A percentile compares a stretch with the other conserved stretches of the same genome.
These are phyloP conservation scores for Campoletis raptor DNA, from an alignment of 2,888 invertebrate species.

Conservation along the genomic window DNA sequence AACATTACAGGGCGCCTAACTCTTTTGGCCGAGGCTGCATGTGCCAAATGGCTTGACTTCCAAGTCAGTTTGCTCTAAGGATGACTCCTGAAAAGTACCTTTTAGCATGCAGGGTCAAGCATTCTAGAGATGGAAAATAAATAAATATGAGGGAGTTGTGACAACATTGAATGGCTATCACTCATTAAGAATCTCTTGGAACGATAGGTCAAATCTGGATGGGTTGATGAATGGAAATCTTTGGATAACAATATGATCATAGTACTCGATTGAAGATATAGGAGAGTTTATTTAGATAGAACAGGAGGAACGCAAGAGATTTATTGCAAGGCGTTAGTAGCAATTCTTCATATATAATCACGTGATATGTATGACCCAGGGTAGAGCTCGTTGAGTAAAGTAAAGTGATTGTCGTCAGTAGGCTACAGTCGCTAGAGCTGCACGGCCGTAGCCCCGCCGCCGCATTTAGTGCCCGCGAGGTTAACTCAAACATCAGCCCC, in stretches of 20 bases:
- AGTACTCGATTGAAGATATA: constrained; percentile 11
- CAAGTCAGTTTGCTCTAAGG: not conserved
- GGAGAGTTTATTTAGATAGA: constrained; percentile 35
- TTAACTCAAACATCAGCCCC: constrained; percentile 55
- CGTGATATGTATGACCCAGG: constrained; percentile 63
- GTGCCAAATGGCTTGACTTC: not conserved
- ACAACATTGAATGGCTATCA: constrained; percentile 13
- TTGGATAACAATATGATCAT: constrained; percentile 53
- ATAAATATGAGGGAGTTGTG: not conserved
- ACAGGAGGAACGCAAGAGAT: constrained; percentile 33
- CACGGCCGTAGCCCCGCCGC: constrained; percentile 61
- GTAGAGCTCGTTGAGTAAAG: constrained; percentile 64
- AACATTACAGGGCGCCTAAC: not conserved
- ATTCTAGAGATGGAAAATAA: not conserved
- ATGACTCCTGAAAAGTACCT: not conserved
- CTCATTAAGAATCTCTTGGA: constrained; percentile 8
- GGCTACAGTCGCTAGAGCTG: constrained; percentile 67
- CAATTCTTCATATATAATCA: constrained; percentile 62
- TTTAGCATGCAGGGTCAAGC: not conserved
- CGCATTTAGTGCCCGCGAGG: constrained; percentile 59
- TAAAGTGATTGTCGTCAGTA: constrained; percentile 69
- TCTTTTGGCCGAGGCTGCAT: not conserved
- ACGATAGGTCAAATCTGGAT: constrained; percentile 10
- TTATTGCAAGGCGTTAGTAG: constrained; percentile 66
- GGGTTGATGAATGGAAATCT: constrained; percentile 63